Conservation (phyloP, 2,888 invertebrate genomes). For the Liopterus haemorrhoidalis region DNA sequence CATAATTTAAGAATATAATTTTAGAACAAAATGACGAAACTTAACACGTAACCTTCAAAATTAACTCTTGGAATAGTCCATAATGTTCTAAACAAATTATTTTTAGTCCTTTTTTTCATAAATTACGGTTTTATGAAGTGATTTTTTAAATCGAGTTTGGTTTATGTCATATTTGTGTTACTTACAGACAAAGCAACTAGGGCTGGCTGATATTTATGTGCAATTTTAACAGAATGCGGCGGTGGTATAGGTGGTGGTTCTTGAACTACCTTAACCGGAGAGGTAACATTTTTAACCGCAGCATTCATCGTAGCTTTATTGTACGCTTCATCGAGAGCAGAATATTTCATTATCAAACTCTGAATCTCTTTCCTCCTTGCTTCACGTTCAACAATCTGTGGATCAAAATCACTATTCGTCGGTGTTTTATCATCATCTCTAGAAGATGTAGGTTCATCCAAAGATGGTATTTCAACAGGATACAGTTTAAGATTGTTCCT, state of each 20-base stretch:
- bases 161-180: constrained; percentile 32
- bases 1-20: too few relatives aligned
- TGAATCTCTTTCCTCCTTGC: constrained; percentile 78
- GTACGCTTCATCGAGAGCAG: constrained; percentile 69
- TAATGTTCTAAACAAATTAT: too few relatives aligned
- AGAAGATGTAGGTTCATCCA: constrained; percentile 11
- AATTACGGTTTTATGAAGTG: constrained; percentile 10
- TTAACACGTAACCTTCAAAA: too few relatives aligned
- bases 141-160: neutral
- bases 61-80: too few relatives aligned
- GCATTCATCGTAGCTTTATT: constrained; percentile 38
- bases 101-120: too few relatives aligned
- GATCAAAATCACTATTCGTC: constrained; percentile 47
- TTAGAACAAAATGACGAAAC: constrained; percentile 13
- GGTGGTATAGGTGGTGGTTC: constrained; percentile 38
- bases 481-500: constrained; percentile 49
- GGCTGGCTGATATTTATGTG: constrained; percentile 41
- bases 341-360: constrained; percentile 75
- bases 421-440: constrained; percentile 14
- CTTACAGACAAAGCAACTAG: constrained; percentile 43
- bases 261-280: constrained; percentile 16
- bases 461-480: constrained; percentile 49
- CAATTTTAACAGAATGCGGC: constrained; percentile 39
- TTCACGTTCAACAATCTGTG: constrained; percentile 63
- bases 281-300: constrained; percentile 17